Evolutionary conservation across 2,797 vertebrate species (phyloP).

Genomic region (Margarornis squamiger): DNA sequence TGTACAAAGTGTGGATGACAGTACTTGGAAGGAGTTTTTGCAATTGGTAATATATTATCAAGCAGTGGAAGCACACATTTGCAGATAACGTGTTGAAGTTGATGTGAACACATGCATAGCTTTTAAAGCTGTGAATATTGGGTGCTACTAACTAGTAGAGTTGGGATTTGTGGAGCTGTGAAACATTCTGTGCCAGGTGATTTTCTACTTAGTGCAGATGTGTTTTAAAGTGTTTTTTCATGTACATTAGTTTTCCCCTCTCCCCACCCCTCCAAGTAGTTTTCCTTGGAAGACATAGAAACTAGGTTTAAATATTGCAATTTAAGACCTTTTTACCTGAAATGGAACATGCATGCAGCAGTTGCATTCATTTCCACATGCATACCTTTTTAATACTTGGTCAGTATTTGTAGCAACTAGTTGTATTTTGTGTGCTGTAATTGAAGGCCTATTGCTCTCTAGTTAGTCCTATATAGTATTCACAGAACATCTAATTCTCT

Average conservation of each 20-base stretch:
- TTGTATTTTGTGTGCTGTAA: background rate
- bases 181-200: background rate
- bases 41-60: background rate
- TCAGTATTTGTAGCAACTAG: background rate
- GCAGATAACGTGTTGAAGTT: background rate
- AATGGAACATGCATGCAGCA: accelerated
- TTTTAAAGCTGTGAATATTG: background rate
- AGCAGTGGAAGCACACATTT: background rate
- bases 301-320: accelerated
- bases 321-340: background rate
- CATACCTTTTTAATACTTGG: background rate
- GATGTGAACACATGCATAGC: background rate
- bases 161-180: background rate
- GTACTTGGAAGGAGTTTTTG: background rate
- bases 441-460: background rate
- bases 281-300: background rate
- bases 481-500: background rate
- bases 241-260: background rate
- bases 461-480: background rate
- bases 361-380: background rate
- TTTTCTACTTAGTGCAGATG: background rate
- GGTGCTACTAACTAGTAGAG: background rate
- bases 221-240: background rate
- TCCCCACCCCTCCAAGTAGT: background rate
- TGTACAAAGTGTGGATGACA: background rate